phyloP scores from a whole-genome alignment of 1,140 invertebrate genomes.

The Mizuhopecten yessoensis region DNA sequence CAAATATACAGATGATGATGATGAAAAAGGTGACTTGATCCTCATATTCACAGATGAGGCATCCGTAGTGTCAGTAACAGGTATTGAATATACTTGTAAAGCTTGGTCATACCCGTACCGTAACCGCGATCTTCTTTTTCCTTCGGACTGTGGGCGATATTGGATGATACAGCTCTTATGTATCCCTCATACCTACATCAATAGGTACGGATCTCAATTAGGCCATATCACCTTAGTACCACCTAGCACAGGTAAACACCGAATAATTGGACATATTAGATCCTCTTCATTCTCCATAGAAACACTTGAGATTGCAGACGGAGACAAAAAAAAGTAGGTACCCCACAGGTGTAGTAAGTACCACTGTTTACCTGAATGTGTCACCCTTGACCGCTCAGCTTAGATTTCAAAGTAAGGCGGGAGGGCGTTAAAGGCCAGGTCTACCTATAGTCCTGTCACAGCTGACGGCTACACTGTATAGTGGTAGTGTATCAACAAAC shows the following conservation, averaged over 20 bases:
- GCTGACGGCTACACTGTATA: background rate
- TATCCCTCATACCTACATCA: background rate
- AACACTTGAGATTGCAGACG: constrained; percentile 7
- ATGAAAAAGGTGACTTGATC: background rate
- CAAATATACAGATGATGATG: background rate
- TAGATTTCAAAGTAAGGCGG: constrained; percentile 13
- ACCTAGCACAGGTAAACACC: constrained; percentile 37
- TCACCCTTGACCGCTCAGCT: constrained; percentile 36
- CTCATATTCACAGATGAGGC: background rate
- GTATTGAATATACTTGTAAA: background rate
- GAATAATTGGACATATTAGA: background rate
- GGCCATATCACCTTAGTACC: background rate
- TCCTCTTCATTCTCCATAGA: constrained; percentile 28
- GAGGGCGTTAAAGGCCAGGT: constrained; percentile 11
- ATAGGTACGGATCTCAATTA: background rate
- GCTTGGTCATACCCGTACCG: background rate
- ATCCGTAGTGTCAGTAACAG: background rate
- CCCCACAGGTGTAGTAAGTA: constrained; percentile 12
- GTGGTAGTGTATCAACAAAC: background rate
- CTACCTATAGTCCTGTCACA: background rate
- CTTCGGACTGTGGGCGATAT: background rate
- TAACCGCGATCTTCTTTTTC: background rate
- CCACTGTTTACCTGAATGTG: constrained; percentile 16
- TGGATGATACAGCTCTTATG: background rate
- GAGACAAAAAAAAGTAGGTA: constrained; percentile 1